Evolutionary conservation across 1,140 invertebrate genomes (phyloP), one percentile per base, ranked within the genome.

Genomic region (Achroia grisella): DNA sequence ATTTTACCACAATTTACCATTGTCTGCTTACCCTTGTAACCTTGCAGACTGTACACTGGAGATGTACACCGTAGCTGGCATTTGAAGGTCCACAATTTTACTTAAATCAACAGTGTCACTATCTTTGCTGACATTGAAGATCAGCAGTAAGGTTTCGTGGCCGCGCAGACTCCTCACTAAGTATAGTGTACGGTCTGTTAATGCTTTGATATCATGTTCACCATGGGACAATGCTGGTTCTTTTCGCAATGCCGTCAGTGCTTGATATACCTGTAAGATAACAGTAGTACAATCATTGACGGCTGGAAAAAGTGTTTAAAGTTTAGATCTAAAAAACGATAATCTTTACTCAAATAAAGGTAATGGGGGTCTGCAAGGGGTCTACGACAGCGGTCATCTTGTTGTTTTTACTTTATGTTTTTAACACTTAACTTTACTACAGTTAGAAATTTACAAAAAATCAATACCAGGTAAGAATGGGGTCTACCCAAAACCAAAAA

Each of bases 251-350:
- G 51, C 42, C 17, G 73, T 72, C 4, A 87, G 48, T 0, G 56
- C 46, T 66, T 82, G 73, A 39, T 83, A 87, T 0, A 86, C 74
- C 73, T 82, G 54, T n/a, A n/a, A n/a, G n/a, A n/a, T n/a, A n/a
- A n/a, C n/a, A n/a, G n/a, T n/a, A 29, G 28, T 6, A 29, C 30
- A n/a, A 8, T 32, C 9, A 32, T 32, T 2, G 2, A n/a, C 9
- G 8, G 30, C 2, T 3, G 30, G 30, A 32, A 12, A 35, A 11
- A n/a, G n/a, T n/a, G n/a, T n/a, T n/a, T n/a, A n/a, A n/a, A n/a
- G n/a, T n/a, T n/a, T n/a, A n/a, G n/a, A n/a, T n/a, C n/a, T n/a
- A n/a, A n/a, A n/a, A n/a, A n/a, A n/a, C n/a, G n/a, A n/a, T n/a
- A n/a, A n/a, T n/a, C n/a, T n/a, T n/a, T n/a, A n/a, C n/a, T n/a